phyloP scores from a whole-genome alignment of 2,113 vertebrate species.

The Anolis carolinensis region DNA sequence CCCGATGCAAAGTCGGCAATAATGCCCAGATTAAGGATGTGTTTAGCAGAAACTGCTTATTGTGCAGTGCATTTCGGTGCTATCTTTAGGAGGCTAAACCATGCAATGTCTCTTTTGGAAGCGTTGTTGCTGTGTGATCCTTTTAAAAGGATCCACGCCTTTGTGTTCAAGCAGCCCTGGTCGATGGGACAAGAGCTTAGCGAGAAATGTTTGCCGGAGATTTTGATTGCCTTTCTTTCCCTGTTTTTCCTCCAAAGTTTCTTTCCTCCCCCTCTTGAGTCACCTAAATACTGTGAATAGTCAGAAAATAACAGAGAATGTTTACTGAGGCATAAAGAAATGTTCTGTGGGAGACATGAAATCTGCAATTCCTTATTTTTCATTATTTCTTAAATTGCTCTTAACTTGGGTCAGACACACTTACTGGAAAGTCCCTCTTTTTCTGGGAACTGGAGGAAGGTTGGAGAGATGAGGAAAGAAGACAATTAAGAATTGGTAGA shows the following conservation, averaged over 20 bases:
- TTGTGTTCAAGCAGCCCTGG: not conserved
- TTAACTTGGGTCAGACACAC: not conserved
- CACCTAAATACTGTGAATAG: not conserved
- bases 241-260: not conserved
- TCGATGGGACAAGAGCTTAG: not conserved
- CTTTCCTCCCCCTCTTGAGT: not conserved
- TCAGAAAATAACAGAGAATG: slow-evolving; percentile 14
- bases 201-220: slow-evolving; percentile 9
- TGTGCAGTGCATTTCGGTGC: slow-evolving; percentile 10
- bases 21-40: not conserved
- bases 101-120: slow-evolving; percentile 1
- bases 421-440: not conserved
- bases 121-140: not conserved
- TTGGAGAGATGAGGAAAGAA: not conserved
- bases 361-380: not conserved
- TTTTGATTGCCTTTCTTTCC: not conserved
- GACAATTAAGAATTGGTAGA: no score
- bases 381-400: not conserved
- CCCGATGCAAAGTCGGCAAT: not conserved
- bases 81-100: slow-evolving; percentile 5
- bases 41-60: not conserved
- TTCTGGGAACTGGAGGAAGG: not conserved
- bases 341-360: not conserved
- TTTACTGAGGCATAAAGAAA: not conserved
- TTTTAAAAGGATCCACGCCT: not conserved